phyloP scores from a whole-genome alignment of 2,888 invertebrate genomes.

The Micoletzkya japonica region DNA sequence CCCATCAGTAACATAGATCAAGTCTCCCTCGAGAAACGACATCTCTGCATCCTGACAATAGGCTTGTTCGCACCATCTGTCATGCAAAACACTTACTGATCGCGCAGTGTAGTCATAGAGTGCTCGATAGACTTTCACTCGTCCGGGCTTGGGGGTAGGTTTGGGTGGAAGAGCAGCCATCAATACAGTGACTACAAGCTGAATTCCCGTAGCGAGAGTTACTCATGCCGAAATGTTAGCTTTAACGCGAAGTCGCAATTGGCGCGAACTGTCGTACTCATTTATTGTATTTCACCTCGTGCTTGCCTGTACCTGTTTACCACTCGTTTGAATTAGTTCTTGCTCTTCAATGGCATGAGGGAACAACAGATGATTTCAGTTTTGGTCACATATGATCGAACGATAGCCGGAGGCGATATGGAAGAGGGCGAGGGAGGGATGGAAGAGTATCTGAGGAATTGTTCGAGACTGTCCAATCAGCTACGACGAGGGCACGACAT shows the following conservation, averaged over 20 bases:
- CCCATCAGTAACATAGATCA: constrained; percentile 59
- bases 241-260: too few species aligned
- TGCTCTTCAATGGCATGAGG: not conserved
- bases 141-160: constrained; percentile 58
- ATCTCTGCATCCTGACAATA: constrained; percentile 68
- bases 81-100: constrained; percentile 38
- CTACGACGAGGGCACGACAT: constrained; percentile 13
- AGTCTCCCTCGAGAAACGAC: constrained; percentile 73
- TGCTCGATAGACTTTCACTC: constrained; percentile 55
- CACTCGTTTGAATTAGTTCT: too few species aligned
- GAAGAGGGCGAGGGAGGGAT: constrained; percentile 12
- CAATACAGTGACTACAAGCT: too few species aligned
- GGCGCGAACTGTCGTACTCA: too few species aligned
- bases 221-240: too few species aligned
- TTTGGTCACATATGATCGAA: constrained; percentile 16
- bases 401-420: not conserved
- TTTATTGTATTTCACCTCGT: not conserved
- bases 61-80: not conserved
- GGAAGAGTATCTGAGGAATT: not conserved
- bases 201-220: too few species aligned
- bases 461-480: not conserved
- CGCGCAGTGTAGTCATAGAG: constrained; percentile 49
- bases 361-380: constrained; percentile 6
- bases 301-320: not conserved
- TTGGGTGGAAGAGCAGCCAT: constrained; percentile 38